Evolutionary conservation across 2,797 vertebrate genomes (phyloP), one percentile per base, ranked within the genome.

Genomic region (Heliangelus exortis): DNA sequence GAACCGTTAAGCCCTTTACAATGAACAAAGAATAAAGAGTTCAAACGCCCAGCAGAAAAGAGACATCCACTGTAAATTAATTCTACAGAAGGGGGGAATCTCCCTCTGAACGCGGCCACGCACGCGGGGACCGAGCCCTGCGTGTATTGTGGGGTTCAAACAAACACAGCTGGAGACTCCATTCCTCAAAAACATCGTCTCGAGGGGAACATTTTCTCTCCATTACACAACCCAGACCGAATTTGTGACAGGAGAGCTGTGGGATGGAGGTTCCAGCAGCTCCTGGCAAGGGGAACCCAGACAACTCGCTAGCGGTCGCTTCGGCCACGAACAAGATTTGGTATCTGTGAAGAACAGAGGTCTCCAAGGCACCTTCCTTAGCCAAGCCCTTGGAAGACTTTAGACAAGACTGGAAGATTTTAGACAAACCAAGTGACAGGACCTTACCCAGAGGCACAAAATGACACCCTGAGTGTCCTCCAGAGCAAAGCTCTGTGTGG

Each of bases 1-100:
- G 95, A 96, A 94, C 90, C 39, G 54, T 96, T 93, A 94, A 96
- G 96, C 93, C 67, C 67, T 89, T 94, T 65, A 93, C 87, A 97
- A 93, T 93, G 92, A 61, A 59, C 82, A 78, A 86, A 86, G 82
- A 90, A 85, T 26, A 95, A 93, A 91, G 90, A 86, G 94, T 92
- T 95, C 92, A 95, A 95, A 93, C 45, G 67, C 76, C 12, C 51
- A 78, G 39, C 58, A 88, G 83, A 77, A 84, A 76, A 96, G 94
- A 94, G 95, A 89, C 92, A 92, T 84, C 94, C 93, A 90, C 90
- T 95, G 92, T 31, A 86, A 96, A 89, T 75, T 69, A 88, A 89
- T 87, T 80, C 34, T 34, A 31, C 58, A 47, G 78, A 57, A 51
- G 1, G 4, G 65, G 62, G 57, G 57, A 53, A 91, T 54, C 71